Base-by-base conservation (phyloP, 2,888 invertebrate species). In the Leptopilina myrica region DNA sequence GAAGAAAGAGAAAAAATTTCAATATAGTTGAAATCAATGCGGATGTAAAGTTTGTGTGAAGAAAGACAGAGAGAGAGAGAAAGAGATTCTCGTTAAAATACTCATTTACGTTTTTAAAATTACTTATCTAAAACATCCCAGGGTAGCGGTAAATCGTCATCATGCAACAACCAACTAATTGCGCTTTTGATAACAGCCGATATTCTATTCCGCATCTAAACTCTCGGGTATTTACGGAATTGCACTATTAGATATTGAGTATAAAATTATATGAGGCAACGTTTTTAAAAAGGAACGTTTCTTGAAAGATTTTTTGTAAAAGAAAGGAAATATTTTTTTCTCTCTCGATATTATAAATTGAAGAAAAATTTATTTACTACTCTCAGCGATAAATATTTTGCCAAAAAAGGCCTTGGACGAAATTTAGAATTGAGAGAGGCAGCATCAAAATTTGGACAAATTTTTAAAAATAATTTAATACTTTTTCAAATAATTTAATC, bases 51-150 rank as follows among this genome's bases (percentile, higher is more conserved):
- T 5, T 5, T 43, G 0, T 8, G 33, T 33, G 33, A 5, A 33
- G 33, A 33, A 26, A 14, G 53, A n/a, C 53, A 69, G 49, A 49
- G 33, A 33, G 33, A 33, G 33, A 33, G 3, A 33, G 49, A 14
- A 26, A n/a, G 69, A 69, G 49, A 49, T 69, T 26, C 20, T 4
- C 49, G 49, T 69, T 69, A 49, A 69, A 69, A 69, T 69, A 49
- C 53, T 69, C 69, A 69, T 69, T 69, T 69, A 12, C 6, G 8
- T 69, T 69, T 69, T 53, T 69, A 26, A 49, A 69, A 69, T 49
- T 33, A 14, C 14, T 69, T 69, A 69, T 69, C 69, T 69, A 69
- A 69, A 69, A 69, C 7, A 69, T 26, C 53, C 53, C 53, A 26
- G 26, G 26, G 69, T 69, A 69, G 26, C 69, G 69, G 69, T 69